Percentiles rank a stretch among this genome's conserved stretches.
These are phyloP conservation scores for Sebastes matsubarae DNA, from an alignment of 2,797 vertebrate species.

Conservation along the genomic window DNA sequence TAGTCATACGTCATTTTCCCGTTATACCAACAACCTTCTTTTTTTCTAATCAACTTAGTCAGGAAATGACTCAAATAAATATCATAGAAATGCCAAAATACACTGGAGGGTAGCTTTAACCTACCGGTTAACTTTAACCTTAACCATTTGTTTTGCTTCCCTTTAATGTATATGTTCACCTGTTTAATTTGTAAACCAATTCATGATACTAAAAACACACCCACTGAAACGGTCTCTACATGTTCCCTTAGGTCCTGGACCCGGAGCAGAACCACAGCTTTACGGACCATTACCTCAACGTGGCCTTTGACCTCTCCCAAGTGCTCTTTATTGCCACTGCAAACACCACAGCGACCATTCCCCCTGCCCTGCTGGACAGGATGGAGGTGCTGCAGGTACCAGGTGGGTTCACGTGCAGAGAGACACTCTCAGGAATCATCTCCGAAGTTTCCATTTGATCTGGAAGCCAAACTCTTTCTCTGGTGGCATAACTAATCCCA, in stretches of 20 bases:
- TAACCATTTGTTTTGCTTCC: not conserved
- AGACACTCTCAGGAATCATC: not conserved
- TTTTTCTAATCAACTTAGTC: too few relatives aligned
- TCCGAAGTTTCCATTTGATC: not conserved
- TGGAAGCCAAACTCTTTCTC: not conserved
- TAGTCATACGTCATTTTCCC: too few relatives aligned
- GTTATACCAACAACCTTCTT: too few relatives aligned
- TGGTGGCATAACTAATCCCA: not conserved
- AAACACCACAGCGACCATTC: slow-evolving; percentile 93
- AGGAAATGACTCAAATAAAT: too few relatives aligned
- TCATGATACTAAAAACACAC: not conserved
- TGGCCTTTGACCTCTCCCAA: slow-evolving; percentile 98
- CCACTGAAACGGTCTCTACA: not conserved
- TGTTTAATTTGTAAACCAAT: not conserved
- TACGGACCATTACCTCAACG: slow-evolving; percentile 97
- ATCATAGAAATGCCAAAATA: too few relatives aligned
- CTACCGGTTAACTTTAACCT: not conserved
- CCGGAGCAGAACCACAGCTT: slow-evolving; percentile 98
- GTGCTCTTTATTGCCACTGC: slow-evolving; percentile 98
- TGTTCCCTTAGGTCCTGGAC: slow-evolving; percentile 88
- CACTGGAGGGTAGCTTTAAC: not conserved
- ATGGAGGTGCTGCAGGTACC: slow-evolving; percentile 97
- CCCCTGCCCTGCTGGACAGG: slow-evolving; percentile 93
- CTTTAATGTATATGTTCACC: not conserved
- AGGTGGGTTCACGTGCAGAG: slow-evolving; percentile 81